These are phyloP conservation scores for Dendrolimus pini DNA, from an alignment of 2,888 invertebrate genomes.

Conservation along the genomic window DNA sequence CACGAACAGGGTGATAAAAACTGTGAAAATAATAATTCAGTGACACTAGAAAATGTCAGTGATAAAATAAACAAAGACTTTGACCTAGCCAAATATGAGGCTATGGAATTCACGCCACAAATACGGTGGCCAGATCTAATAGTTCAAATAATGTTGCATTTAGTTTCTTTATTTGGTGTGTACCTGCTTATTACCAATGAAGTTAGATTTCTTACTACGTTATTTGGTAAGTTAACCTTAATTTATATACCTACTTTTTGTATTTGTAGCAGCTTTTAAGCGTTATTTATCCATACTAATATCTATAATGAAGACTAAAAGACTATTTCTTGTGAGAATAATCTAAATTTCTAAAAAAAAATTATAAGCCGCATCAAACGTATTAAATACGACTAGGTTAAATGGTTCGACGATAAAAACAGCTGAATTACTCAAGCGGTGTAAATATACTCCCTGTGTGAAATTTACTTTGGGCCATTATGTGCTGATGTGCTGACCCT, in stretches of 20 bases:
- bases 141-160: slow-evolving; percentile 83
- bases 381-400: too few species aligned
- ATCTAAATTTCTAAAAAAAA: too few species aligned
- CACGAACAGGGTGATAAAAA: slow-evolving; percentile 22
- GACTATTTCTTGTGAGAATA: too few species aligned
- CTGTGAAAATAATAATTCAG: slow-evolving; percentile 45
- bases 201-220: slow-evolving; percentile 77
- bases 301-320: too few species aligned
- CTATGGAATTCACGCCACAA: slow-evolving; percentile 74
- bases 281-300: too few species aligned
- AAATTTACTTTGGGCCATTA: too few species aligned
- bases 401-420: too few species aligned
- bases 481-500: too few species aligned
- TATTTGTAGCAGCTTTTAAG: too few species aligned
- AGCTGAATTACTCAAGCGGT: too few species aligned
- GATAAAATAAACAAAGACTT: slow-evolving; percentile 40
- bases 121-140: slow-evolving; percentile 85
- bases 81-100: slow-evolving; percentile 55
- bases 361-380: too few species aligned
- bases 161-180: slow-evolving; percentile 82
- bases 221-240: slow-evolving; percentile 81
- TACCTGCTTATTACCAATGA: slow-evolving; percentile 77
- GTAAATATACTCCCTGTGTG: too few species aligned
- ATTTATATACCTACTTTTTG: slow-evolving; percentile 1
- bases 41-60: slow-evolving; percentile 28